Conservation (phyloP, 1,140 invertebrate species). For the Drosophila ogumai region DNA sequence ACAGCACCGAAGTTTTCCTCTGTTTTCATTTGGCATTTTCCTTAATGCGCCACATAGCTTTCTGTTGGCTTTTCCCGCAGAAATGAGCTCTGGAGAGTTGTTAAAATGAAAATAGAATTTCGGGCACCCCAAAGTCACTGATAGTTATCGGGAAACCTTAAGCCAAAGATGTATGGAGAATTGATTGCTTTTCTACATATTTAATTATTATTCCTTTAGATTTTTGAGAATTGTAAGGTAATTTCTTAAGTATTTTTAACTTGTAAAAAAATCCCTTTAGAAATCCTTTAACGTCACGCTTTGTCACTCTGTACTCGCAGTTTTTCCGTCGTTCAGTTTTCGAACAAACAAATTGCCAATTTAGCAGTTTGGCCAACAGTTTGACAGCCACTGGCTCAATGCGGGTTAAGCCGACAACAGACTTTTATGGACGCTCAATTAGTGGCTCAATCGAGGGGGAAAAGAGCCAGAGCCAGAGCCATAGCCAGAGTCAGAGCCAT, state of each 20-base stretch:
- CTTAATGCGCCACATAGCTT: slow-evolving; percentile 10
- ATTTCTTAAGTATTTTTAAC: neutral
- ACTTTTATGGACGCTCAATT: slow-evolving; percentile 66
- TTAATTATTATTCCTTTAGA: neutral
- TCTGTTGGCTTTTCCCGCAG: slow-evolving; percentile 8
- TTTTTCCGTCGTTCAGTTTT: neutral
- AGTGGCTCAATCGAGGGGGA: slow-evolving; percentile 45
- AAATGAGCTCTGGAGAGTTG: slow-evolving; percentile 8
- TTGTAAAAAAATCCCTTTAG: neutral
- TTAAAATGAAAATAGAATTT: slow-evolving; percentile 16
- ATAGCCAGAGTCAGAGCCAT: neutral
- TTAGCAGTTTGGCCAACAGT: slow-evolving; percentile 31
- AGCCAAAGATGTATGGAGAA: neutral
- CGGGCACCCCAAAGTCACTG: neutral
- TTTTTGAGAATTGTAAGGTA: neutral
- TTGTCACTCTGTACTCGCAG: neutral
- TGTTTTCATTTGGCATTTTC: slow-evolving; percentile 50
- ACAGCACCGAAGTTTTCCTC: slow-evolving; percentile 29
- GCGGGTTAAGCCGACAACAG: slow-evolving; percentile 33
- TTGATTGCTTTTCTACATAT: neutral
- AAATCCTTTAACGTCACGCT: slow-evolving; percentile 1
- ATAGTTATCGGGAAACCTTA: neutral
- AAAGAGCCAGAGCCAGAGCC: neutral
- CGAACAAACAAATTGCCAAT: slow-evolving; percentile 39
- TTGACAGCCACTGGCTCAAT: slow-evolving; percentile 40